phyloP scores from a whole-genome alignment of 1,140 invertebrate species.

The Meteorus sp. region DNA sequence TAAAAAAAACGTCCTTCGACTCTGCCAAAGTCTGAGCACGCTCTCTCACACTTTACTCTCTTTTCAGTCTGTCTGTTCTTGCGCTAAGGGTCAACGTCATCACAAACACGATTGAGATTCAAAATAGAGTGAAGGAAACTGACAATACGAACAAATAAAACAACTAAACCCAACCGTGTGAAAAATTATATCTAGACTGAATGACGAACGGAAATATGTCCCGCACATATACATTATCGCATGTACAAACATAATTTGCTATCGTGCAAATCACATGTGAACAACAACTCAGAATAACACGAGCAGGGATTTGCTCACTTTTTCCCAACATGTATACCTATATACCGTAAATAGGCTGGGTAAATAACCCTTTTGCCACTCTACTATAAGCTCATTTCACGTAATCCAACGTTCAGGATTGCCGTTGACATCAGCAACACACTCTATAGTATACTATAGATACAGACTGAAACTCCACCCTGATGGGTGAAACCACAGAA shows the following conservation, averaged over 20 bases:
- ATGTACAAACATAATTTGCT: no score
- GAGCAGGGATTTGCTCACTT: not conserved
- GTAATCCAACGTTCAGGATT: not conserved
- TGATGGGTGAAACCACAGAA: slow-evolving; percentile 13
- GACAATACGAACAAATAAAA: not conserved
- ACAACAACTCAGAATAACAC: no score
- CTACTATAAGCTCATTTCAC: not conserved
- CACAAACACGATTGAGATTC: slow-evolving; percentile 12
- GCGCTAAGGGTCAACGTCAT: slow-evolving; percentile 13
- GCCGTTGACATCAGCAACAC: no score
- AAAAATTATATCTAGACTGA: no score
- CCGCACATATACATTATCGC: no score
- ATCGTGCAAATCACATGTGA: no score
- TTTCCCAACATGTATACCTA: no score
- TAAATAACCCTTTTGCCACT: not conserved
- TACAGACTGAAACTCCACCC: slow-evolving; percentile 28
- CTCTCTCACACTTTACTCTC: slow-evolving; percentile 12
- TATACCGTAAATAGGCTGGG: no score
- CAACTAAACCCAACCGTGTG: not conserved
- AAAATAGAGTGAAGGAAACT: not conserved
- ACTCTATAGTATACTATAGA: not conserved
- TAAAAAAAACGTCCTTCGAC: slow-evolving; percentile 19
- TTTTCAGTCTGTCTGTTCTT: slow-evolving; percentile 14
- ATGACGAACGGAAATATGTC: no score
- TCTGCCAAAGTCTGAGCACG: slow-evolving; percentile 21